Evolutionary conservation across 2,113 vertebrate genomes (phyloP), one percentile per base, ranked within the genome.

Genomic region (Piaya cayana): DNA sequence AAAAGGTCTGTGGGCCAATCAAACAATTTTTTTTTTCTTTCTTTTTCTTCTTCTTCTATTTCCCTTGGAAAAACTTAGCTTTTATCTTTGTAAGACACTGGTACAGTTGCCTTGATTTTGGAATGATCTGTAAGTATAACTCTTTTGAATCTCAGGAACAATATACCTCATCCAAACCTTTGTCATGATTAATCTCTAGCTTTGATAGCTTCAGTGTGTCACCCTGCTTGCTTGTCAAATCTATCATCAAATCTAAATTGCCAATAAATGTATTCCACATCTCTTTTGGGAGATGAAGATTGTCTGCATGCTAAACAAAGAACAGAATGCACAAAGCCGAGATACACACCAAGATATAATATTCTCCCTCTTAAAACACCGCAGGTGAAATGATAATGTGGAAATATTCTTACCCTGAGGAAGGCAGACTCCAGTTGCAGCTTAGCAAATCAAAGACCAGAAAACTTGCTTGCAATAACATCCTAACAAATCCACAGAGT

Each of bases 361-460:
- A 90, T 84, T 64, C 75, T 92, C 86, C 37, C 86, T 74, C 82
- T 88, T 77, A 92, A 96, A 96, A 94, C 81, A 90, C 58, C 10
- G 15, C 92, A 96, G 83, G 94, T 84, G 92, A 47, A 97, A 96
- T n/a, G 92, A 90, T 72, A 97, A 96, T 37, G 89, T 50, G 93
- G 92, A 98, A 97, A 95, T 84, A 94, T 67, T 97, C 97, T 98
- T 98, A 98, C 98, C 97, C 98, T 22, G 93, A 96, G 55, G 97
- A 97, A 97, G 96, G 94, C 93, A 97, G 96, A 91, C 92, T 98
- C 97, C 97, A 97, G 96, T 90, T 95, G 97, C 96, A 97, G 92
- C 95, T 98, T 85, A 97, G 96, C 83, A 98, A 98, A 97, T 98
- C 97, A 97, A 97, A 98, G 95, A 97, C 96, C 85, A 98, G 95